phyloP scores from a whole-genome alignment of 2,888 invertebrate species.

The Eilema caniola region DNA sequence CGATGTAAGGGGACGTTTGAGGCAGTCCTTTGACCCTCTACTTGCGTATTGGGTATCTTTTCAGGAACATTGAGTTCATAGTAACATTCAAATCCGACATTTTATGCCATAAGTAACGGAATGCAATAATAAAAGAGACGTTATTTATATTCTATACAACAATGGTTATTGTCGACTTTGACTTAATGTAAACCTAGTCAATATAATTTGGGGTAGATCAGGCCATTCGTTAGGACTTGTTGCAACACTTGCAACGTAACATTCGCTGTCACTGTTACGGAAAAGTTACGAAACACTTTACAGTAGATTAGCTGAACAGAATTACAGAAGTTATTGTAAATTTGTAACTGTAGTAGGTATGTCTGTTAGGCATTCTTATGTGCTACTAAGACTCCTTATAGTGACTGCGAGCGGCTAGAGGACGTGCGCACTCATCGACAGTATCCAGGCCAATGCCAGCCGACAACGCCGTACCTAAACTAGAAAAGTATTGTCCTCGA shows the following conservation, averaged over 20 bases:
- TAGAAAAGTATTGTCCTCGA: constrained; percentile 87
- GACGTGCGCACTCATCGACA: constrained; percentile 82
- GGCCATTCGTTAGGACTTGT: constrained; percentile 53
- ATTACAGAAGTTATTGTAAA: constrained; percentile 45
- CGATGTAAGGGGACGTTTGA: constrained; percentile 20
- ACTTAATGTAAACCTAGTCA: constrained; percentile 63
- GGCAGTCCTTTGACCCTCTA: constrained; percentile 17
- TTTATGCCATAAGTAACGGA: constrained; percentile 76
- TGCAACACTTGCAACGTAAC: constrained; percentile 23
- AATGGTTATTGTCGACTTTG: constrained; percentile 65
- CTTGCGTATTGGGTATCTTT: constrained; percentile 53
- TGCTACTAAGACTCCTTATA: constrained; percentile 45
- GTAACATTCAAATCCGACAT: constrained; percentile 67
- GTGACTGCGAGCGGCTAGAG: constrained; percentile 57
- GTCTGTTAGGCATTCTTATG: constrained; percentile 53
- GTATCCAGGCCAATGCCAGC: constrained; percentile 86
- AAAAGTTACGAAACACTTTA: constrained; percentile 22
- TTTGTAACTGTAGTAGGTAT: constrained; percentile 32
- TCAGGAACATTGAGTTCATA: constrained; percentile 68
- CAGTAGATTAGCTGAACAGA: constrained; percentile 41
- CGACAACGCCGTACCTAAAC: constrained; percentile 81
- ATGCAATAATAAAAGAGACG: constrained; percentile 63
- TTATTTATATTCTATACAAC: constrained; percentile 66
- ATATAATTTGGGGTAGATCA: constrained; percentile 73
- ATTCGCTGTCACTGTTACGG: constrained; percentile 25